phyloP scores from a whole-genome alignment of 1,140 invertebrate genomes.

The Drosophila tristis region DNA sequence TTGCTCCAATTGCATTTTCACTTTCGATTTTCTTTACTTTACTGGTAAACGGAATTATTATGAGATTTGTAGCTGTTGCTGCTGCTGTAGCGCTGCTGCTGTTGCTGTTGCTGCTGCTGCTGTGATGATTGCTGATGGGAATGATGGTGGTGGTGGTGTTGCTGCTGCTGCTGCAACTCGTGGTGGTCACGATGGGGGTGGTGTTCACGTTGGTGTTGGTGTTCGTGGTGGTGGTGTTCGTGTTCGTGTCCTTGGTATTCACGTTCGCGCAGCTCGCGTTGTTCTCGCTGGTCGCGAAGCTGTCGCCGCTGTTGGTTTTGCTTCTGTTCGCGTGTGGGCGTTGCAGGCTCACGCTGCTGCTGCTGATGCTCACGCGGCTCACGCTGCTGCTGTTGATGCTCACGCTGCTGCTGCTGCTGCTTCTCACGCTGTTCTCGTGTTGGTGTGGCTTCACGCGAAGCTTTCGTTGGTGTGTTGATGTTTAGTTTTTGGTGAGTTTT shows the following conservation, averaged over 20 bases:
- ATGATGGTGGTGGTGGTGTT: slow-evolving; percentile 37
- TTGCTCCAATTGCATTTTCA: slow-evolving; percentile 43
- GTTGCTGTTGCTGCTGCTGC: slow-evolving; percentile 54
- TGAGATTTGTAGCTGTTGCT: slow-evolving; percentile 77
- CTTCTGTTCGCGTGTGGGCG: slow-evolving; percentile 31
- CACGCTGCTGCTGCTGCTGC: slow-evolving; percentile 38
- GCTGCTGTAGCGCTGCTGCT: slow-evolving; percentile 67
- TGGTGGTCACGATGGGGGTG: slow-evolving; percentile 42
- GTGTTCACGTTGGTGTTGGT: slow-evolving; percentile 19
- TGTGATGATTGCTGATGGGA: slow-evolving; percentile 52
- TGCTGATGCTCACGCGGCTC: slow-evolving; percentile 56
- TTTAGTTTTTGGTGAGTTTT: slow-evolving; percentile 51
- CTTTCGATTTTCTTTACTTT: slow-evolving; percentile 46
- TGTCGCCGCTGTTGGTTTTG: slow-evolving; percentile 47
- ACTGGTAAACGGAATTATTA: slow-evolving; percentile 84
- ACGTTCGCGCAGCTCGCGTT: slow-evolving; percentile 46
- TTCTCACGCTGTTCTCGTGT: slow-evolving; percentile 65
- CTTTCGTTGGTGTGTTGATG: slow-evolving; percentile 67
- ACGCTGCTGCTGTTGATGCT: slow-evolving; percentile 33
- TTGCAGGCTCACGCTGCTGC: neutral
- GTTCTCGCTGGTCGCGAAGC: slow-evolving; percentile 47
- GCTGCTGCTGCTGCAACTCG: slow-evolving; percentile 25
- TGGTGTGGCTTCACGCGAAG: slow-evolving; percentile 69
- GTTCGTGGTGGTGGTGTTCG: slow-evolving; percentile 36
- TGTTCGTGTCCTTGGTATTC: slow-evolving; percentile 36